phyloP scores from a whole-genome alignment of 1,140 invertebrate genomes.

The Stratiolaelaps scimitus region DNA sequence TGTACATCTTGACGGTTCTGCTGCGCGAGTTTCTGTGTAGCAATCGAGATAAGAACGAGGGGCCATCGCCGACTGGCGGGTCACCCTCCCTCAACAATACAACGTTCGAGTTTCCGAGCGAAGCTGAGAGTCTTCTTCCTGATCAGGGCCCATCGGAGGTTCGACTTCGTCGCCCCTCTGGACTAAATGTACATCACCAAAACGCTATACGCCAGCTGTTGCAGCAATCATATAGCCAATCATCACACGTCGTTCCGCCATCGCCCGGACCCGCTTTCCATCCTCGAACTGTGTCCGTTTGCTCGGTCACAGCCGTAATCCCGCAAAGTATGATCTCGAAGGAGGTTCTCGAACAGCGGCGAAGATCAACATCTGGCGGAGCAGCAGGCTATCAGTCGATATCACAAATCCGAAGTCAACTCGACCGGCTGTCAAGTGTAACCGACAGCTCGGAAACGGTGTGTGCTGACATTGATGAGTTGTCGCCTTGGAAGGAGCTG shows the following conservation, averaged over 20 bases:
- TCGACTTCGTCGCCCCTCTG: background rate
- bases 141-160: background rate
- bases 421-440: background rate
- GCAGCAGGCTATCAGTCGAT: background rate
- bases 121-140: background rate
- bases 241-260: background rate
- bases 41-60: background rate
- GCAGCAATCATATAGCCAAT: background rate
- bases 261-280: background rate
- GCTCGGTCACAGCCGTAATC: background rate
- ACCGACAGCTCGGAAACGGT: background rate
- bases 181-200: background rate
- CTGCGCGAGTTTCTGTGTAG: background rate
- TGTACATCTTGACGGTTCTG: conserved; percentile 1
- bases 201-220: background rate
- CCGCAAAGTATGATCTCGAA: conserved; percentile 13
- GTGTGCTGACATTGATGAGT: background rate
- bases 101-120: conserved; percentile 12
- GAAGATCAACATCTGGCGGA: background rate
- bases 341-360: background rate
- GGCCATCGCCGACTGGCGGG: background rate
- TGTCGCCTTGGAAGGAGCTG: conserved; percentile 1
- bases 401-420: background rate
- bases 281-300: background rate
- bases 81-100: background rate